Conservation (phyloP, 92 coral and sea anemone genomes). For the Isaurus tuberculatus region DNA sequence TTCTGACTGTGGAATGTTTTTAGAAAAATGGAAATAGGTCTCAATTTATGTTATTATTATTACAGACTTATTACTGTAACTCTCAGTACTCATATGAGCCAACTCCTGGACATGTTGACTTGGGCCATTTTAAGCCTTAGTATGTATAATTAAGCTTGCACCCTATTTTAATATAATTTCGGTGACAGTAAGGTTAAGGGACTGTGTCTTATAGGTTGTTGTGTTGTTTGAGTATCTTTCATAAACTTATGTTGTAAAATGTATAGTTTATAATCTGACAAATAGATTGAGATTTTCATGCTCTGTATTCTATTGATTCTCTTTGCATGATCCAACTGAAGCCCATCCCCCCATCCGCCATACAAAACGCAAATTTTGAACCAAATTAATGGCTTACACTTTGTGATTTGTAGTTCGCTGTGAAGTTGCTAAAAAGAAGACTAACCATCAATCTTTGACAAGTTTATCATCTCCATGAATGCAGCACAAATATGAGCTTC, state of each 20-base stretch:
- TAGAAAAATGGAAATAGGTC: background rate
- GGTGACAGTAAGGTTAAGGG: background rate
- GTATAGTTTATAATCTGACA: background rate
- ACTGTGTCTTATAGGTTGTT: background rate
- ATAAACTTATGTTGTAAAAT: background rate
- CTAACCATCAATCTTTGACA: background rate
- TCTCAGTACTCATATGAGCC: background rate
- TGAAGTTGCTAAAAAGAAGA: background rate
- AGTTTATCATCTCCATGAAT: background rate
- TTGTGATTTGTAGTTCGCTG: too few species aligned
- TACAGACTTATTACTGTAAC: background rate
- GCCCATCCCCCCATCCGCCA: too few species aligned
- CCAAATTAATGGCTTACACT: too few species aligned
- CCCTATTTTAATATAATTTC: background rate
- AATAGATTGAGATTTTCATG: background rate
- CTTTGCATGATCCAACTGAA: background rate
- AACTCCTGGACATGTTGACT: background rate
- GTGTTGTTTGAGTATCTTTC: background rate
- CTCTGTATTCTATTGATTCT: background rate
- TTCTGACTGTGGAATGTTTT: background rate
- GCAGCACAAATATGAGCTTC: too few species aligned
- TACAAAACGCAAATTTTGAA: too few species aligned
- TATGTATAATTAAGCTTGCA: background rate
- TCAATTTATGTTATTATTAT: background rate
- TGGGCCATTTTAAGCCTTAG: background rate